phyloP scores from a whole-genome alignment of 2,797 vertebrate species.

The Scyliorhinus canicula region DNA sequence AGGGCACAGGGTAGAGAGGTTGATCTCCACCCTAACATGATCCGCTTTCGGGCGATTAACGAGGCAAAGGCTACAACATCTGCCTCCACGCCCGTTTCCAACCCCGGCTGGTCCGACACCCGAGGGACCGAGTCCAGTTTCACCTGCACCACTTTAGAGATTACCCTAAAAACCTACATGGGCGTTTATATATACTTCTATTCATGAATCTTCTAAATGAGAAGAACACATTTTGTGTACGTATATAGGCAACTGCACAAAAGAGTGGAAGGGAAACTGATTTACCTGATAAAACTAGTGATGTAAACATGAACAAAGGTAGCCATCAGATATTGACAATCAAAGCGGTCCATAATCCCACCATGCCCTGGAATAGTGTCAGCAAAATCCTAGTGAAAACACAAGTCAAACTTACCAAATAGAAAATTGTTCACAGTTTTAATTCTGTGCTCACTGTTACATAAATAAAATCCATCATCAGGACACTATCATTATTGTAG shows the following conservation, averaged over 20 bases:
- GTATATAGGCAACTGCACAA: neutral
- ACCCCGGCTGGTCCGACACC: no score
- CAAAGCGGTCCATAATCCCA: conserved; percentile 94
- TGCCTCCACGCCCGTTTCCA: no score
- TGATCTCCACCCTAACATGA: no score
- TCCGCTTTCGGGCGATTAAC: no score
- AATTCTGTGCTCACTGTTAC: neutral
- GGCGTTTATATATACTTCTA: neutral
- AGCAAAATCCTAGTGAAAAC: conserved; percentile 77
- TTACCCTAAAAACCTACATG: no score
- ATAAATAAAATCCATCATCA: neutral
- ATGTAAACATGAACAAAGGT: conserved; percentile 96
- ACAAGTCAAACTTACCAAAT: neutral
- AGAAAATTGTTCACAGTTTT: neutral
- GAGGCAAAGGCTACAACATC: no score
- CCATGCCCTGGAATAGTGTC: conserved; percentile 93
- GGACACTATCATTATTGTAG: neutral
- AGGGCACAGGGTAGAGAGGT: no score
- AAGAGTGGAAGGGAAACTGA: neutral
- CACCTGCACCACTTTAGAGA: no score
- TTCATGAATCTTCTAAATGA: neutral
- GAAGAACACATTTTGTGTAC: neutral
- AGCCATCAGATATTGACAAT: conserved; percentile 96
- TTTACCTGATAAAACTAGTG: conserved; percentile 88
- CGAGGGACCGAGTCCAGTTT: no score